A percentile compares a stretch with the other conserved stretches of the same genome.
Evolutionary conservation across 37 sponge, comb jelly and placozoan genomes (phyloP).

Genomic region (Beroe ovata): DNA sequence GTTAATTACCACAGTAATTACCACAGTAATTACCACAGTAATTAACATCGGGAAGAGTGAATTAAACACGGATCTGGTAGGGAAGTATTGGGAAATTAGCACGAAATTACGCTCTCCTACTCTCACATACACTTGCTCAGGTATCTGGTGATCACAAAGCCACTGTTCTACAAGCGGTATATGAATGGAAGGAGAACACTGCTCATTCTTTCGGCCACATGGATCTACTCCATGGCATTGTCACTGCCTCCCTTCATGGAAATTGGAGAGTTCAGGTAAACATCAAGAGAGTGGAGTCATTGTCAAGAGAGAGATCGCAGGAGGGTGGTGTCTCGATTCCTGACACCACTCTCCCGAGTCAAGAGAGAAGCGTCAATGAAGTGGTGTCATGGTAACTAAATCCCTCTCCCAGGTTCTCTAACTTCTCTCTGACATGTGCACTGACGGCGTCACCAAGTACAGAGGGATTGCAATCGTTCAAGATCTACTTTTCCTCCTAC

Average conservation of each 20-base stretch:
- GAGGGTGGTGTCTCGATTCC: not conserved
- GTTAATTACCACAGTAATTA: too few species aligned
- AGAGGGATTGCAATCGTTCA: not conserved
- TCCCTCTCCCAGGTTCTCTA: constrained; percentile 15
- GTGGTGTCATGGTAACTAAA: not conserved
- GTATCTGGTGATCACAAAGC: constrained; percentile 43
- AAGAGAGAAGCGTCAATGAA: not conserved
- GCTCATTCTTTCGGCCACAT: constrained; percentile 16
- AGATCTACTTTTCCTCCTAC: constrained; percentile 60
- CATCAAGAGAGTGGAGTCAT: too few species aligned
- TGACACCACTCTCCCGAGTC: too few species aligned
- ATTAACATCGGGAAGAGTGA: too few species aligned
- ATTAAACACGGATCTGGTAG: too few species aligned
- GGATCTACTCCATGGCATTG: constrained; percentile 57
- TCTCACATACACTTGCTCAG: too few species aligned
- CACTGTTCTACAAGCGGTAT: constrained; percentile 49
- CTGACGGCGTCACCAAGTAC: not conserved
- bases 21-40: too few species aligned
- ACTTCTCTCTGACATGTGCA: constrained; percentile 34
- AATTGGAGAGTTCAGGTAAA: constrained; percentile 47
- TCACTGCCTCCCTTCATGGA: constrained; percentile 42
- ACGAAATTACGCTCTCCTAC: too few species aligned
- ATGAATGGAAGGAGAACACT: constrained; percentile 53
- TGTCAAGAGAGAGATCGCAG: too few species aligned
- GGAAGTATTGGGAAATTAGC: too few species aligned